Percentiles rank a stretch among this genome's conserved stretches.
These are phyloP conservation scores for Asobara japonica DNA, from an alignment of 1,140 invertebrate species.

Conservation along the genomic window DNA sequence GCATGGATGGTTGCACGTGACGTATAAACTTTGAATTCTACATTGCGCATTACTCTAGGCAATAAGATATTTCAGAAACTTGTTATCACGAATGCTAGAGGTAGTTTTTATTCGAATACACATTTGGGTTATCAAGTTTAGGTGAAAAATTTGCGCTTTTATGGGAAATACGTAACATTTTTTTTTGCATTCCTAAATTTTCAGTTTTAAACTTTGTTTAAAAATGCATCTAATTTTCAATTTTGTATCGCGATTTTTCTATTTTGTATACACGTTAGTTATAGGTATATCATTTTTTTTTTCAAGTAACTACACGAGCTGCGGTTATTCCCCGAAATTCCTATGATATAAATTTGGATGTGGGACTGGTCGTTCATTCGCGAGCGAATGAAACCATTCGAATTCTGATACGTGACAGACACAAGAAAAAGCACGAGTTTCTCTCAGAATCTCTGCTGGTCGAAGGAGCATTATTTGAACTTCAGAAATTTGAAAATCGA, in stretches of 20 bases:
- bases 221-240: too few relatives aligned
- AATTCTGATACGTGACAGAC: constrained; percentile 52
- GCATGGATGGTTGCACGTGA: constrained; percentile 4
- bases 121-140: constrained; percentile 18
- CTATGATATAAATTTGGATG: constrained; percentile 60
- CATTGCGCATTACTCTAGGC: neutral
- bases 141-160: too few relatives aligned
- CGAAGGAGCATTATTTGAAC: constrained; percentile 68
- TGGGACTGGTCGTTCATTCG: constrained; percentile 44
- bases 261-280: too few relatives aligned
- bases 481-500: constrained; percentile 60
- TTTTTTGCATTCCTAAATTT: neutral
- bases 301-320: constrained; percentile 68
- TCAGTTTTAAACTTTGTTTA: too few relatives aligned
- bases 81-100: neutral
- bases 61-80: constrained; percentile 1
- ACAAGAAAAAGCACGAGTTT: constrained; percentile 47
- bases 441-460: constrained; percentile 57
- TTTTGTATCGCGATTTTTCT: too few relatives aligned
- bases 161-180: too few relatives aligned
- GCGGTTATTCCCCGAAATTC: constrained; percentile 61
- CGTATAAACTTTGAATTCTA: constrained; percentile 9
- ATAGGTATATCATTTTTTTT: neutral
- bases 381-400: constrained; percentile 44
- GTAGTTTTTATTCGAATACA: constrained; percentile 17